Evolutionary conservation across 2,113 vertebrate genomes (phyloP).

Genomic region (Dasyprocta punctata): DNA sequence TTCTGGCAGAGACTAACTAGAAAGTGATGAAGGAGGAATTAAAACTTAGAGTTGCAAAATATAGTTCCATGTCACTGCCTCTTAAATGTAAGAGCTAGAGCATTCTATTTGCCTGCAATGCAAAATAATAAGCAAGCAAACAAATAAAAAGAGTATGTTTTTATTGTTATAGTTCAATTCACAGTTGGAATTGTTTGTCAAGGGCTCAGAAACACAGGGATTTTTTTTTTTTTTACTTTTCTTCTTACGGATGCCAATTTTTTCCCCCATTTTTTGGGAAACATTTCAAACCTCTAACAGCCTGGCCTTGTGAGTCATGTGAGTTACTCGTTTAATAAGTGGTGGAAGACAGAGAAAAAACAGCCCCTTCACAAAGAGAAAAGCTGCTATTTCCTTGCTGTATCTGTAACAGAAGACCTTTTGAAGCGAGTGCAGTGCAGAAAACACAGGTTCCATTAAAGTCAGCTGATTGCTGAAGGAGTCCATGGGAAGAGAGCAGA

Average conservation of each 20-base stretch:
- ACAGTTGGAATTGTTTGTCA: background rate
- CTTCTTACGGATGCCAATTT: background rate
- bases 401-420: background rate
- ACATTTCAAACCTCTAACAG: background rate
- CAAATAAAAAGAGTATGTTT: background rate
- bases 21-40: background rate
- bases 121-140: background rate
- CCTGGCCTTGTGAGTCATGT: background rate
- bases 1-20: background rate
- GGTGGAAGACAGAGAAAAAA: background rate
- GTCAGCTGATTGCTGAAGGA: background rate
- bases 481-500: background rate
- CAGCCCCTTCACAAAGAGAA: background rate
- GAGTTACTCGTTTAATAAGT: slow-evolving; percentile 13
- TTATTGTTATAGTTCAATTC: background rate
- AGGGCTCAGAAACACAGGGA: background rate
- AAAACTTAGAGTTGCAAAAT: slow-evolving; percentile 16
- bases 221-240: background rate
- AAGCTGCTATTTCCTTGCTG: background rate
- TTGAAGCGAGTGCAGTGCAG: background rate
- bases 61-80: background rate
- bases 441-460: background rate
- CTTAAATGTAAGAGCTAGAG: background rate
- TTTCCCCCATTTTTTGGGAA: background rate
- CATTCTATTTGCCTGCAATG: background rate